phyloP scores from a whole-genome alignment of 1,140 invertebrate species.

The Littorina saxatilis region DNA sequence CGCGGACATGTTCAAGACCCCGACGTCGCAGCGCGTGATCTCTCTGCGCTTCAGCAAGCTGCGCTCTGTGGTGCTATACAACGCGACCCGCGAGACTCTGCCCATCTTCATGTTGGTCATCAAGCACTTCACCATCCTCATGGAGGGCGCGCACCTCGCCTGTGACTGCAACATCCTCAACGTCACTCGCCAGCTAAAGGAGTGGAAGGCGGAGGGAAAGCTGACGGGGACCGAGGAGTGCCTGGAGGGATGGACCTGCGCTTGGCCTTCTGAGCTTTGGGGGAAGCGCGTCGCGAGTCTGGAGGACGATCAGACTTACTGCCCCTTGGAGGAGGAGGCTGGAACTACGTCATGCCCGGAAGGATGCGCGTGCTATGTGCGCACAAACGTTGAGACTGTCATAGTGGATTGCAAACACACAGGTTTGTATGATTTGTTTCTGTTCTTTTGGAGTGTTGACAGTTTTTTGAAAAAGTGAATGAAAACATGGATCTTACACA shows the following conservation, averaged over 20 bases:
- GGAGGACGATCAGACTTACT: constrained; percentile 55
- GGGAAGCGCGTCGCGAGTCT: constrained; percentile 42
- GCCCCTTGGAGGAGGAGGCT: constrained; percentile 19
- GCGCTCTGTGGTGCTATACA: constrained; percentile 37
- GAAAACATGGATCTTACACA: too few species aligned
- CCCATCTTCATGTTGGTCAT: constrained; percentile 37
- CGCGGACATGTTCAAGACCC: constrained; percentile 34
- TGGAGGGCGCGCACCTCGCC: constrained; percentile 45
- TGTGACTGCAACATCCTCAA: constrained; percentile 60
- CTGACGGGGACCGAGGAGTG: constrained; percentile 53
- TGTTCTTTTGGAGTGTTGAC: too few species aligned
- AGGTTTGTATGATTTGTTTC: background rate
- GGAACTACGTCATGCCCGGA: constrained; percentile 46
- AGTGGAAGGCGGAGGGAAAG: background rate
- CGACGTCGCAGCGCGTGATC: constrained; percentile 37
- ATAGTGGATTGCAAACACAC: constrained; percentile 58
- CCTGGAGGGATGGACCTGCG: constrained; percentile 56
- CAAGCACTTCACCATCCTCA: constrained; percentile 53
- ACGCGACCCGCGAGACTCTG: constrained; percentile 23
- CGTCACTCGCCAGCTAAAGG: constrained; percentile 46
- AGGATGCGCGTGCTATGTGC: constrained; percentile 51
- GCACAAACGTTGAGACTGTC: constrained; percentile 43
- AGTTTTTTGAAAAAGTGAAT: too few species aligned
- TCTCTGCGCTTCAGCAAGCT: constrained; percentile 49
- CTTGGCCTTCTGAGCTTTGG: constrained; percentile 46